Conservation (phyloP, 2,888 invertebrate genomes). For the Drosophila pseudotalamancana region DNA sequence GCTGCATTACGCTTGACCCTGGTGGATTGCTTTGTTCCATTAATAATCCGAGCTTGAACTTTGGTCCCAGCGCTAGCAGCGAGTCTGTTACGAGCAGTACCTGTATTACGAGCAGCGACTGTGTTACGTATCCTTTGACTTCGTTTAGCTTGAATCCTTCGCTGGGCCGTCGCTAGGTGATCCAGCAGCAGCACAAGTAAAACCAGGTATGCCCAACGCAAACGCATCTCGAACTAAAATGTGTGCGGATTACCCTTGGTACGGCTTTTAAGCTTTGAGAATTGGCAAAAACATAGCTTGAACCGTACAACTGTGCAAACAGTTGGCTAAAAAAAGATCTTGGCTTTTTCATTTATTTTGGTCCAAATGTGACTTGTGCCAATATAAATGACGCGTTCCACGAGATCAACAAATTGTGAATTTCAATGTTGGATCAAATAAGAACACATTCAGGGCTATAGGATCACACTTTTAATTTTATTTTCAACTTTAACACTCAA, state of each 20-base stretch:
- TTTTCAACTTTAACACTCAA: constrained; percentile 36
- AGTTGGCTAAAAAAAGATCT: constrained; percentile 28
- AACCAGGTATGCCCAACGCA: constrained; percentile 47
- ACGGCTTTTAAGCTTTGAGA: constrained; percentile 43
- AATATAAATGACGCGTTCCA: constrained; percentile 28
- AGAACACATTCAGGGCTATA: constrained; percentile 1
- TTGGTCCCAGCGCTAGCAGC: neutral
- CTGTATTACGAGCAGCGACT: neutral
- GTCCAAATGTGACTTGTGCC: constrained; percentile 31
- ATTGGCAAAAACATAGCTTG: constrained; percentile 23
- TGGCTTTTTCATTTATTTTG: constrained; percentile 12
- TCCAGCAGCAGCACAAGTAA: constrained; percentile 42
- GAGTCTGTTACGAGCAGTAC: neutral
- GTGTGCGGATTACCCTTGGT: constrained; percentile 19
- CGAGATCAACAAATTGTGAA: neutral
- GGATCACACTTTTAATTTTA: neutral
- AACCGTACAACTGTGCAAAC: constrained; percentile 60
- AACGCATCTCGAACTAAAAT: constrained; percentile 52
- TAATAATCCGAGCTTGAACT: neutral
- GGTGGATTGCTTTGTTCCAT: neutral
- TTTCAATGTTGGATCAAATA: neutral
- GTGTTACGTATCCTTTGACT: neutral
- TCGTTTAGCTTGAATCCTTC: neutral
- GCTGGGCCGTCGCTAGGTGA: constrained; percentile 18
- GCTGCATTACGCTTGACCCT: neutral